Conservation (phyloP, 2,797 vertebrate species). For the Catharus ustulatus region DNA sequence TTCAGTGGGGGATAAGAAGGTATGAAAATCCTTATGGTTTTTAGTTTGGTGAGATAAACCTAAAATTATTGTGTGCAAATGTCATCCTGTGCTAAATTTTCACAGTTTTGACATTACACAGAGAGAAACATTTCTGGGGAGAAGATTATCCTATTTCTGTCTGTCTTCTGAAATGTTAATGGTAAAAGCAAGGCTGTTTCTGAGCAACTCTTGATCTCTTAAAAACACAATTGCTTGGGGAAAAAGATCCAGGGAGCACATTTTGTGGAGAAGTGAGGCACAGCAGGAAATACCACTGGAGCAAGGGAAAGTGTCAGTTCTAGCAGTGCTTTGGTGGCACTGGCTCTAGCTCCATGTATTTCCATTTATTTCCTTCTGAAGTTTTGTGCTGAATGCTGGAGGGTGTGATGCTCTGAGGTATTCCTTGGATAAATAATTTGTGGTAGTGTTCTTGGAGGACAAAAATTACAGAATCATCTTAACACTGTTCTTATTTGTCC, state of each 20-base stretch:
- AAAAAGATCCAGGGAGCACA: background rate
- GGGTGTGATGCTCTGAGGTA: rapidly evolving
- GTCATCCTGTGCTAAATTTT: background rate
- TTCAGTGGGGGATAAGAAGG: background rate
- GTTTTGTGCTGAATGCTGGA: background rate
- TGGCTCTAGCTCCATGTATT: background rate
- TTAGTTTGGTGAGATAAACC: background rate
- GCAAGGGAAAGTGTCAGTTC: background rate
- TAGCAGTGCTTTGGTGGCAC: background rate
- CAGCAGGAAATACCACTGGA: background rate
- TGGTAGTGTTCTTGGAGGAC: background rate
- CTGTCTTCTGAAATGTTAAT: conserved; percentile 19
- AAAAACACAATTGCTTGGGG: background rate
- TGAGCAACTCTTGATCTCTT: background rate
- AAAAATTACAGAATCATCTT: background rate
- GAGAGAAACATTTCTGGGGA: background rate
- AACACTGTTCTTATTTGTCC: background rate
- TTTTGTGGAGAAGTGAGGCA: background rate
- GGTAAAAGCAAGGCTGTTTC: background rate
- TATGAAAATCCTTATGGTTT: background rate
- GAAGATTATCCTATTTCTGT: background rate
- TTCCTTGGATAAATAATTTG: background rate
- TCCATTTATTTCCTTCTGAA: background rate
- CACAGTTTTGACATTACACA: background rate
- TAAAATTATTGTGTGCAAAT: background rate